Conservation (phyloP, 2,888 invertebrate species). For the Corbicula japonica region DNA sequence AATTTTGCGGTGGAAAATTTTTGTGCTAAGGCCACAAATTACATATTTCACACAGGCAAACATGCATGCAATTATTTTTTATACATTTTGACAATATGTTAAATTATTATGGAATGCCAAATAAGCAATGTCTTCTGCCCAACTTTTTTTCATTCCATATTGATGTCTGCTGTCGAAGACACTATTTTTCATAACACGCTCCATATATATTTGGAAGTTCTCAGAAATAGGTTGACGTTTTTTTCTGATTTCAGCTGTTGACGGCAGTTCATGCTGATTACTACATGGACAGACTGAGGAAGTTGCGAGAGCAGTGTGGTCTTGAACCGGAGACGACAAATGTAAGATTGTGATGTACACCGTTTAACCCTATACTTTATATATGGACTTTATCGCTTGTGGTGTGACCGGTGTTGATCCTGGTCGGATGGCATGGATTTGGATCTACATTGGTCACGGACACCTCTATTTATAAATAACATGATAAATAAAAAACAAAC, state of each 20-base stretch:
- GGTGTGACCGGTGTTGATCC: background rate
- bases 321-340: slow-evolving; percentile 72
- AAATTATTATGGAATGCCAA: background rate
- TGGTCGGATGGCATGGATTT: background rate
- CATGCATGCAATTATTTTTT: too few relatives aligned
- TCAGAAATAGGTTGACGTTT: too few relatives aligned
- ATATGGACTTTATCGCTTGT: too few relatives aligned
- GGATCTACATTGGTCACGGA: background rate
- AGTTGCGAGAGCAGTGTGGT: slow-evolving; percentile 85
- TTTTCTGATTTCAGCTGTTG: background rate
- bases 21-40: too few relatives aligned
- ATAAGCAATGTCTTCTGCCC: background rate
- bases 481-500: background rate
- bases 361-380: too few relatives aligned
- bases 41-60: too few relatives aligned
- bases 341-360: background rate
- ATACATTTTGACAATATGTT: too few relatives aligned
- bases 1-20: too few relatives aligned
- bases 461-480: background rate
- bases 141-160: background rate
- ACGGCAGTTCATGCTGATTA: slow-evolving; percentile 67
- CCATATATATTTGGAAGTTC: too few relatives aligned
- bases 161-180: background rate
- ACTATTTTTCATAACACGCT: too few relatives aligned
- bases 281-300: slow-evolving; percentile 84